These are phyloP conservation scores for Acinonyx jubatus DNA, from an alignment of 2,113 vertebrate species.

Conservation along the genomic window DNA sequence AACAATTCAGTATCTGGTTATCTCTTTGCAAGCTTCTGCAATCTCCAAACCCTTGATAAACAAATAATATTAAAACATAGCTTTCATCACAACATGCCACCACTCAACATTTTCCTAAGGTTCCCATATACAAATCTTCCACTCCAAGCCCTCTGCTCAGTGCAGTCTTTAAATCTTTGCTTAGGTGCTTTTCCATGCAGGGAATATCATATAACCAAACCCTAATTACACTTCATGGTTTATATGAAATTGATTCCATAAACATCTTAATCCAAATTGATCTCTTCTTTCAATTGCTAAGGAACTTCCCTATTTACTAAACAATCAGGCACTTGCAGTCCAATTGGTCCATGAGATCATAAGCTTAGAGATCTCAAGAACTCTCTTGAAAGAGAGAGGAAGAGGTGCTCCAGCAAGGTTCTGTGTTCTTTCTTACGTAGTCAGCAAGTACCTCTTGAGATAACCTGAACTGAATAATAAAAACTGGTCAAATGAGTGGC, in stretches of 20 bases:
- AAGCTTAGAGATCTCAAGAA: background rate
- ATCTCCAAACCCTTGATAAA: background rate
- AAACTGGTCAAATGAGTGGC: background rate
- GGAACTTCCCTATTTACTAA: background rate
- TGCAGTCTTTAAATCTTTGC: background rate
- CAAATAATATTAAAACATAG: background rate
- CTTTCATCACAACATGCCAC: background rate
- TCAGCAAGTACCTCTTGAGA: background rate
- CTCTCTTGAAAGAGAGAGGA: background rate
- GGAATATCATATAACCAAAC: background rate
- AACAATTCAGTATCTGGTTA: background rate
- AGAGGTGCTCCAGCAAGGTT: background rate
- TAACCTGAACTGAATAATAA: slow-evolving; percentile 8
- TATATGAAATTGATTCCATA: slow-evolving; percentile 16
- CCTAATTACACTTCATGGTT: slow-evolving; percentile 12
- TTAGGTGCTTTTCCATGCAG: background rate
- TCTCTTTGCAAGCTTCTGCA: background rate
- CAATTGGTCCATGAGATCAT: background rate
- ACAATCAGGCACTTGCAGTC: background rate
- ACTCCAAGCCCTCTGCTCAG: background rate
- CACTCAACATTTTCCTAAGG: background rate
- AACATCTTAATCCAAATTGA: slow-evolving; percentile 15
- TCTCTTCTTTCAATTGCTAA: background rate
- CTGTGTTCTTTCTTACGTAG: background rate
- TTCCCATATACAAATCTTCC: background rate